Percentiles rank a stretch among this genome's conserved stretches.
These are phyloP conservation scores for Mormyrus hasselquistii DNA, from an alignment of 2,797 vertebrate species.

Conservation along the genomic window DNA sequence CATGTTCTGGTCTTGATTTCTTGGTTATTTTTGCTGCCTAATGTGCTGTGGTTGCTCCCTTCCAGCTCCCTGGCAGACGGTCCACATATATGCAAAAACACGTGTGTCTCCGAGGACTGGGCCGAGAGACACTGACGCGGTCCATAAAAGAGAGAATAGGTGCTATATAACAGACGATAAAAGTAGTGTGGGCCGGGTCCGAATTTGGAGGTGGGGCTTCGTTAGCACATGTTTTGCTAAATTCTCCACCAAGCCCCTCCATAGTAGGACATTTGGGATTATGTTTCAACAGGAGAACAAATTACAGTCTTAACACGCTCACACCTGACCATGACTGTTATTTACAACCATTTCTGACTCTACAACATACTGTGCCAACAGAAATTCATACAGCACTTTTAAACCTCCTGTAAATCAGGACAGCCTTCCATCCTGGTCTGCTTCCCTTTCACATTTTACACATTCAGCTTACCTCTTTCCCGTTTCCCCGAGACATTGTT, in stretches of 20 bases:
- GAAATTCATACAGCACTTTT: not conserved
- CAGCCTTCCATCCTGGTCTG: not conserved
- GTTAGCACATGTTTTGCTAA: constrained; percentile 14
- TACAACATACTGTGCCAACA: not conserved
- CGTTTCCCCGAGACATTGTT: not conserved
- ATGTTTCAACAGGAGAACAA: constrained; percentile 60
- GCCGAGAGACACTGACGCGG: not conserved
- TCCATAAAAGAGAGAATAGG: not conserved
- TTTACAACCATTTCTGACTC: constrained; percentile 47
- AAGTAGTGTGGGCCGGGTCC: constrained; percentile 18
- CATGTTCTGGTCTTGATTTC: not conserved
- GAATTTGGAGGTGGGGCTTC: not conserved
- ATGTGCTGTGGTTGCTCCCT: not conserved
- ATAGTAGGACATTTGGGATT: constrained; percentile 60
- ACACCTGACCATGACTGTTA: constrained; percentile 43
- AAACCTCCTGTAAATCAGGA: not conserved
- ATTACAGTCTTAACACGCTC: constrained; percentile 55
- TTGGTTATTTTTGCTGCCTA: not conserved
- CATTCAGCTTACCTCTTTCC: not conserved
- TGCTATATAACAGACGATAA: constrained; percentile 37
- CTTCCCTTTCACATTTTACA: not conserved
- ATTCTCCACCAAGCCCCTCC: constrained; percentile 38
- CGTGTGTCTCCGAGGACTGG: not conserved
- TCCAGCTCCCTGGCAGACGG: not conserved
- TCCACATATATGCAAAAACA: not conserved